Evolutionary conservation across 2,113 vertebrate species (phyloP), one percentile per base, ranked within the genome.

Genomic region (Pygoscelis antarcticus): DNA sequence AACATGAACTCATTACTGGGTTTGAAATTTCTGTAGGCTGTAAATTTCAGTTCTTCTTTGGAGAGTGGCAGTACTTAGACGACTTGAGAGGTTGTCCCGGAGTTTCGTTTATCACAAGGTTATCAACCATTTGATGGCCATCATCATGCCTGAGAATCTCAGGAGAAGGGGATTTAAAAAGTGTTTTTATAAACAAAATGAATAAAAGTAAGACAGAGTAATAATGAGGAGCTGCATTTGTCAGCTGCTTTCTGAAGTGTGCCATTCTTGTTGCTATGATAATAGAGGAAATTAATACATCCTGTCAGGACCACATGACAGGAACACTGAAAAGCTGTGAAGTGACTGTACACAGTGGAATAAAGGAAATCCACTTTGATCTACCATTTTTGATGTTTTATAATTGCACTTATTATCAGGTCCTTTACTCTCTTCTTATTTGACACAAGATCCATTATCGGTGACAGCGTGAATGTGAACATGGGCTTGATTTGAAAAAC

Each of bases 311-410:
- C 94, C n/a, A 66, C 96, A 90, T 97, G 93, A 98, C 83, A 93
- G 89, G 94, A 97, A 96, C 96, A 95, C 91, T 87, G 93, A 98
- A 98, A 98, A 96, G 92, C 93, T 97, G 84, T 96, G 95, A 98
- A 97, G 93, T 98, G 95, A 97, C 94, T 97, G 89, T 93, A 92
- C 96, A 96, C 94, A 97, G 78, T 89, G 90, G 95, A 97, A 96
- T 96, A 64, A 94, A 55, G 88, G 96, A 98, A 98, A 98, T 98
- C 97, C 94, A 97, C 98, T 98, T 98, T 98, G 96, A 98, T 98
- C 97, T 98, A 97, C 95, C 96, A 98, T 98, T 98, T 98, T 96
- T 98, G 98, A 98, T 98, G 97, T 97, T 97, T 98, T 97, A 97
- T 98, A 98, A 98, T 98, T 98, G 97, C 97, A 71, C 96, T 97